These are phyloP conservation scores for Schizothorax lantsangensis DNA, from an alignment of 2,797 vertebrate genomes.

Conservation along the genomic window DNA sequence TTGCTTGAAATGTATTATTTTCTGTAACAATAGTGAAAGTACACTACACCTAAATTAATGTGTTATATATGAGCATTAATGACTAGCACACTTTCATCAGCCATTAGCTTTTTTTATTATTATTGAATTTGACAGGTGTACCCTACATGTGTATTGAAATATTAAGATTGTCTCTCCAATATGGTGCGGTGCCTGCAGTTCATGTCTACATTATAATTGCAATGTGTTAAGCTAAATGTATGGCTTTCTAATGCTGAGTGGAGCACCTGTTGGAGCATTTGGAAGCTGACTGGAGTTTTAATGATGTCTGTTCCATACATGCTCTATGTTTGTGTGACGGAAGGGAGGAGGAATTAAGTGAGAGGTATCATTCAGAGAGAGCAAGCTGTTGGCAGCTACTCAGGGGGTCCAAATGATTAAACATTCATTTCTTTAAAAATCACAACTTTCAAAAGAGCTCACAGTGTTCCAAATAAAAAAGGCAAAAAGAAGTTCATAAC, in stretches of 20 bases:
- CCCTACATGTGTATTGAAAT: neutral
- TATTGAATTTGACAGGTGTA: neutral
- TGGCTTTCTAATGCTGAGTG: neutral
- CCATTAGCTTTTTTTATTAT: neutral
- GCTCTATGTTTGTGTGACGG: neutral
- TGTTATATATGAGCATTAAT: neutral
- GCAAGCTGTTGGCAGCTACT: constrained; percentile 3
- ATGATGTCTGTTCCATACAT: constrained; percentile 19
- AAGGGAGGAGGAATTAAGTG: neutral
- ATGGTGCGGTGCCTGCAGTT: neutral
- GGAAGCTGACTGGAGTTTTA: neutral
- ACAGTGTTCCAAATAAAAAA: constrained; percentile 28
- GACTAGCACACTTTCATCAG: neutral
- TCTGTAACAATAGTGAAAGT: neutral
- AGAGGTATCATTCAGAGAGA: constrained; percentile 36
- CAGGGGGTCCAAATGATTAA: constrained; percentile 47
- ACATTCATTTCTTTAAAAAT: constrained; percentile 34
- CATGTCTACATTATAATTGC: neutral
- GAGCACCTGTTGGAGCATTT: neutral
- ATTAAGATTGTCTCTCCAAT: too few species aligned
- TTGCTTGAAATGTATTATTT: neutral
- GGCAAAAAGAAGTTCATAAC: constrained; percentile 37
- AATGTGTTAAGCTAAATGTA: neutral
- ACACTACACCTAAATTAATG: neutral
- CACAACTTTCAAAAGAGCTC: constrained; percentile 24